phyloP scores from a whole-genome alignment of 2,888 invertebrate species.

The Apeira syringaria region DNA sequence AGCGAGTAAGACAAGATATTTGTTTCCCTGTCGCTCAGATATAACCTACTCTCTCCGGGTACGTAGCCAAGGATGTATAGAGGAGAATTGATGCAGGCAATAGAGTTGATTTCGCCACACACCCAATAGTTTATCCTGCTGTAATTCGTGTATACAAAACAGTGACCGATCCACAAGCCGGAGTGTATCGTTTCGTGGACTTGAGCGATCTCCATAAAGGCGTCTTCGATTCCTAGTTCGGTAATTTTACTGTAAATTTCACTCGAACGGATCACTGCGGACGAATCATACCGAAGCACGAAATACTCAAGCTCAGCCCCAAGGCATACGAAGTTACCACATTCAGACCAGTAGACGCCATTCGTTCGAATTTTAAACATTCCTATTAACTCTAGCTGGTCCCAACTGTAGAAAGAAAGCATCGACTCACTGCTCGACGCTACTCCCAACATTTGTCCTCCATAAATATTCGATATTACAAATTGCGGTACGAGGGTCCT shows the following conservation, averaged over 20 bases:
- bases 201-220: not conserved
- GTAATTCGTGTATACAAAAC: conserved; percentile 7
- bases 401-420: conserved; percentile 11
- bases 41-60: conserved; percentile 1
- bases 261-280: not conserved
- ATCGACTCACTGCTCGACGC: not conserved
- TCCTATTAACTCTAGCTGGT: not conserved
- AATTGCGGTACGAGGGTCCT: not conserved
- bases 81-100: not conserved
- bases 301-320: not conserved
- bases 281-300: conserved; percentile 1
- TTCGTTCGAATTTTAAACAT: not conserved
- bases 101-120: not conserved
- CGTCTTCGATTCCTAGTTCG: not conserved
- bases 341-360: conserved; percentile 8
- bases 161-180: conserved; percentile 8
- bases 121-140: conserved; percentile 3
- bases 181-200: not conserved
- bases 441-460: conserved; percentile 10
- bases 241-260: not conserved
- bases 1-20: conserved; percentile 6
- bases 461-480: conserved; percentile 3
- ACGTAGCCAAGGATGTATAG: conserved; percentile 10
- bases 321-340: conserved; percentile 1
- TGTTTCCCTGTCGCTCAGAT: conserved; percentile 1